Conservation (phyloP, 2,113 vertebrate genomes). For the Xiphias gladius region DNA sequence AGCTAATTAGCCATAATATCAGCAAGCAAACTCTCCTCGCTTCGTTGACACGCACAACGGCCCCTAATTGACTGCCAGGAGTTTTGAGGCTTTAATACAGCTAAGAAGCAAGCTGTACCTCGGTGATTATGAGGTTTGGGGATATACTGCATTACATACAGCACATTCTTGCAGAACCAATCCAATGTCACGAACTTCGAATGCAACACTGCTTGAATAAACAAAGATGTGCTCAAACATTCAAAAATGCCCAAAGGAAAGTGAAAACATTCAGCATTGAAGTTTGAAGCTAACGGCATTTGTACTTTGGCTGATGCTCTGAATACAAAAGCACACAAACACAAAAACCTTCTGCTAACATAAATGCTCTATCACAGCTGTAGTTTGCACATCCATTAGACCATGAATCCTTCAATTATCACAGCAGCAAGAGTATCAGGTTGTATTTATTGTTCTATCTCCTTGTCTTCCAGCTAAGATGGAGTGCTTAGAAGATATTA, state of each 20-base stretch:
- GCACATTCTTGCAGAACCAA: conserved; percentile 78
- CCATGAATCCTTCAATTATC: conserved; percentile 66
- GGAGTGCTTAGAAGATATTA: conserved; percentile 66
- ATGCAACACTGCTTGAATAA: conserved; percentile 71
- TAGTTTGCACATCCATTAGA: conserved; percentile 66
- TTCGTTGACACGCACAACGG: conserved; percentile 77
- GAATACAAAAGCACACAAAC: conserved; percentile 42
- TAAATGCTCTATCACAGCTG: conserved; percentile 40
- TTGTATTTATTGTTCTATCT: conserved; percentile 60
- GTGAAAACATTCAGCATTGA: conserved; percentile 55
- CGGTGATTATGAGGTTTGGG: conserved; percentile 80
- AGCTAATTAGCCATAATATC: conserved; percentile 85
- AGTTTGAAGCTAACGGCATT: conserved; percentile 61
- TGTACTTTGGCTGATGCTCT: conserved; percentile 52
- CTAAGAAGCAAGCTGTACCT: conserved; percentile 79
- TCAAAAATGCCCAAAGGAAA: conserved; percentile 65
- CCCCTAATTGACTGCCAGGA: conserved; percentile 81
- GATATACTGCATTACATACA: conserved; percentile 70
- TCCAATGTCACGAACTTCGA: conserved; percentile 77
- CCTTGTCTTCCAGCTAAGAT: conserved; percentile 58
- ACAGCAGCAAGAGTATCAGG: conserved; percentile 45
- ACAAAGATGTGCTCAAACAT: conserved; percentile 74
- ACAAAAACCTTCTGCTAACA: conserved; percentile 20
- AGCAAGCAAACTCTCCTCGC: conserved; percentile 80
- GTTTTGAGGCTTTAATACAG: conserved; percentile 79